Conservation (phyloP, 2,797 vertebrate species). For the Eremophila alpestris region DNA sequence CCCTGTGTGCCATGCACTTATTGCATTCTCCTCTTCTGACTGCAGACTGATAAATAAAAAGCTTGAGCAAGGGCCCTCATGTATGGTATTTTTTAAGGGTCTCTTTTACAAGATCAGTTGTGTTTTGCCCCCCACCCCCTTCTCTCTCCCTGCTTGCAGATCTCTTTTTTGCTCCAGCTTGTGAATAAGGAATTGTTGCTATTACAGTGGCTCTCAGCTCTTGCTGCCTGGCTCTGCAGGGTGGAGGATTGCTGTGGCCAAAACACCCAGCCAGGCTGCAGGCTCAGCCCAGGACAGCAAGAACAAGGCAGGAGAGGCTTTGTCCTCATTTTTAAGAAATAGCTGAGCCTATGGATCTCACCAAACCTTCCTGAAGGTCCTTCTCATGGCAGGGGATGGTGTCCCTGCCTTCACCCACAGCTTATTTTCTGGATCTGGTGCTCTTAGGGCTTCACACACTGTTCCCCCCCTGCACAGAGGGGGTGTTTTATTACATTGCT, state of each 20-base stretch:
- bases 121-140: background rate
- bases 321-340: background rate
- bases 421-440: background rate
- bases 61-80: background rate
- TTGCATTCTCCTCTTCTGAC: background rate
- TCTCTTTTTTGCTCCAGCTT: conserved; percentile 5
- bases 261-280: background rate
- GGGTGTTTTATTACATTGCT: background rate
- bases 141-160: background rate
- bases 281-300: background rate
- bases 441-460: background rate
- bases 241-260: background rate
- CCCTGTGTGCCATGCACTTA: background rate
- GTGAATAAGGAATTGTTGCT: conserved; percentile 16
- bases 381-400: background rate
- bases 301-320: background rate
- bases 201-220: background rate
- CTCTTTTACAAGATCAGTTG: conserved; percentile 44
- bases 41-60: conserved; percentile 35
- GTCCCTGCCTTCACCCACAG: background rate
- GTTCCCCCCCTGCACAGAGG: background rate
- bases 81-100: conserved; percentile 19
- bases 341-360: background rate
- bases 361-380: background rate
- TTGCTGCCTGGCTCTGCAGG: background rate